Evolutionary conservation across 2,797 vertebrate species (phyloP).

Genomic region (Tapirus indicus): DNA sequence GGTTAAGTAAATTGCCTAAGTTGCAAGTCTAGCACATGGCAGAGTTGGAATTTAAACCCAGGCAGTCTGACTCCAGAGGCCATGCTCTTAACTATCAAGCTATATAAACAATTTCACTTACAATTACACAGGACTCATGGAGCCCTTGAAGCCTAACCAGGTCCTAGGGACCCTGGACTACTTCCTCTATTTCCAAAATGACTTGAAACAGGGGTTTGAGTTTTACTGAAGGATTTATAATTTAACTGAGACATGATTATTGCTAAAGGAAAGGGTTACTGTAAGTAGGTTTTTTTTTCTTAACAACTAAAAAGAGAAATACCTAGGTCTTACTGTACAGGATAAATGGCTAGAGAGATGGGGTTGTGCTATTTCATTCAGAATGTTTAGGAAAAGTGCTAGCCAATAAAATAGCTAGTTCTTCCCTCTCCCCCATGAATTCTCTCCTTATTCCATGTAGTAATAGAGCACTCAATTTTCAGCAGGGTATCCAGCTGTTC

Average conservation of each 20-base stretch:
- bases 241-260: slow-evolving; percentile 27
- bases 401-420: neutral
- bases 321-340: neutral
- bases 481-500: neutral
- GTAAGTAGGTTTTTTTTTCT: neutral
- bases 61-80: neutral
- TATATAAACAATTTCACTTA: neutral
- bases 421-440: neutral
- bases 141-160: neutral
- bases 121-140: neutral
- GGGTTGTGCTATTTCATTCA: neutral
- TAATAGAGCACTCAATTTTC: neutral
- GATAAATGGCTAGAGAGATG: neutral
- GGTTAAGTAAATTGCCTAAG: neutral
- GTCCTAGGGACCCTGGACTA: neutral
- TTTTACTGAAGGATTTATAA: slow-evolving; percentile 16
- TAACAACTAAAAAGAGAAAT: neutral
- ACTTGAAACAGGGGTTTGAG: neutral
- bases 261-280: slow-evolving; percentile 21
- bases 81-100: neutral
- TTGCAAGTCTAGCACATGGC: neutral
- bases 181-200: slow-evolving; percentile 4
- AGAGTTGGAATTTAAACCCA: neutral
- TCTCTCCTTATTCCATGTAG: neutral
- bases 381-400: neutral